Base-by-base conservation (phyloP, 2,888 invertebrate genomes). In the Luffia ferchaultella region DNA sequence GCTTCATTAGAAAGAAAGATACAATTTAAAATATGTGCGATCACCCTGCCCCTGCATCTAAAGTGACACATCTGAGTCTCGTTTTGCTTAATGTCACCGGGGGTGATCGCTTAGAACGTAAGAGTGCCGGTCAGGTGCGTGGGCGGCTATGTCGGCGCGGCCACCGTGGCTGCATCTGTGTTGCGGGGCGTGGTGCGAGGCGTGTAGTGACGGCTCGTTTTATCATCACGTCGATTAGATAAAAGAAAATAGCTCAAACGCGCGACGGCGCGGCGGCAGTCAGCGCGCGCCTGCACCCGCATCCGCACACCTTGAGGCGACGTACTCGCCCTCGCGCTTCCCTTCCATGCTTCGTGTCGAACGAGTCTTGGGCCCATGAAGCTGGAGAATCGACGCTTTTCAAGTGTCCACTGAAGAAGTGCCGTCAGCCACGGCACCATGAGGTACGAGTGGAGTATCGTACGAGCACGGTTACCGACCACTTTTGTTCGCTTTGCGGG, bases 221-320 rank as follows among this genome's bases (percentile, higher is more conserved):
- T 76, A 76, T 76, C 76, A 61, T 63, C 65, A 30, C 62, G 54
- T 61, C 71, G 76, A 76, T 76, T 76, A 76, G 76, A 77, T 77
- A 76, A 72, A 72, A 73, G 67, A 60, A 64, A 67, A 64, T 64
- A 64, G 69, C 62, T 62, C 57, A 60, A 60, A 64, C 55, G 61
- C 57, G 53, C 5, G 30, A 30, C 12, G 30, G 30, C 30, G 30
- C 3, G 5, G 30, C 30, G 30, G 30, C 30, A 30, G 30, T 30
- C 30, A 7, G 30, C 12, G 30, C 30, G 30, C 30, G 30, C 30
- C 30, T 30, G 30, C 30, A 30, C 30, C 30, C 30, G 30, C 30
- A 30, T 12, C 30, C 30, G 30, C 30, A 30, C 30, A 30, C 30
- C n/a, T n/a, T n/a, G n/a, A n/a, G n/a, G n/a, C 30, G 30, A 12